phyloP scores from a whole-genome alignment of 2,888 invertebrate species.

The Linnaemya tessellans region DNA sequence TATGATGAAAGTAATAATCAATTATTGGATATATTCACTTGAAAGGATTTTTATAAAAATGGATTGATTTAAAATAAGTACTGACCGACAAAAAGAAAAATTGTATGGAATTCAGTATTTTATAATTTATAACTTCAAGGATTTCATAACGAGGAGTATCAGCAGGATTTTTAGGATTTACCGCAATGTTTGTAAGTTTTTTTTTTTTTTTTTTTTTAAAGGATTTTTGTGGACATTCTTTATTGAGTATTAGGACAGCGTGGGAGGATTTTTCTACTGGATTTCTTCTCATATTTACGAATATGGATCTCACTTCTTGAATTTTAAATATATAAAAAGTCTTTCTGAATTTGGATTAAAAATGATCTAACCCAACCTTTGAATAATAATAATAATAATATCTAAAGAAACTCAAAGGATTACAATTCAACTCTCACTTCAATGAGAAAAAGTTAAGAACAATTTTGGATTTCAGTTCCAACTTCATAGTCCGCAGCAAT shows the following conservation, averaged over 20 bases:
- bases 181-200: conserved; percentile 57
- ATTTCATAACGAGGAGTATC: conserved; percentile 56
- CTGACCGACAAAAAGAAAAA: conserved; percentile 19
- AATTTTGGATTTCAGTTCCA: conserved; percentile 45
- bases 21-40: conserved; percentile 56
- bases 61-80: conserved; percentile 18
- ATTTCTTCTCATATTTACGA: conserved; percentile 57
- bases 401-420: conserved; percentile 25
- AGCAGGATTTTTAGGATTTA: conserved; percentile 63
- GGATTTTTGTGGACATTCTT: conserved; percentile 54
- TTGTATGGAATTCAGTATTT: conserved; percentile 51
- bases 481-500: conserved; percentile 35
- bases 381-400: too few species aligned
- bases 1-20: conserved; percentile 43
- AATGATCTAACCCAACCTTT: conserved; percentile 34
- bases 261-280: conserved; percentile 70
- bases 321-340: conserved; percentile 37
- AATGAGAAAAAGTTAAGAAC: not conserved
- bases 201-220: conserved; percentile 20
- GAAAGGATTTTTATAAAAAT: conserved; percentile 53
- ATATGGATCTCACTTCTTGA: conserved; percentile 56
- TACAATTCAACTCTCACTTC: conserved; percentile 36
- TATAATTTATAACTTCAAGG: conserved; percentile 51
- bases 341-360: conserved; percentile 28
- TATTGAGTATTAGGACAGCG: conserved; percentile 69